Evolutionary conservation across 2,888 invertebrate species (phyloP).

Genomic region (Celastrina argiolus): DNA sequence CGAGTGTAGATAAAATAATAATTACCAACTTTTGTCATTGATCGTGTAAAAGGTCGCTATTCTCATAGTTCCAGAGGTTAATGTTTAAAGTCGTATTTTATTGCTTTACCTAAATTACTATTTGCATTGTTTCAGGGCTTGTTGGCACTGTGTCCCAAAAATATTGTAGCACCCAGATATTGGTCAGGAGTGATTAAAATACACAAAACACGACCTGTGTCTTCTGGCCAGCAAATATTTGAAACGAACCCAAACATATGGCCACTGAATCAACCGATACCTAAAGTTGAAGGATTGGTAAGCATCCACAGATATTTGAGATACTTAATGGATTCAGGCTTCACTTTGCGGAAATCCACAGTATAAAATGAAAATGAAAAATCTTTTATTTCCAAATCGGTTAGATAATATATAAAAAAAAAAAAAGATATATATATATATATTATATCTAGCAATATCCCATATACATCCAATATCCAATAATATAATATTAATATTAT

Average conservation of each 20-base stretch:
- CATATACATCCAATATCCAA: too few species aligned
- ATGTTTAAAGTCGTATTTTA: slow-evolving; percentile 7
- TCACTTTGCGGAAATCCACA: too few species aligned
- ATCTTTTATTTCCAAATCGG: too few species aligned
- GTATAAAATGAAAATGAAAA: too few species aligned
- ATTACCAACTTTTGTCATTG: not conserved
- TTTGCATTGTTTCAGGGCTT: slow-evolving; percentile 61
- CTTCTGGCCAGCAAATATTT: slow-evolving; percentile 78
- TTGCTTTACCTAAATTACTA: too few species aligned
- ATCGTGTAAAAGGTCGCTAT: not conserved
- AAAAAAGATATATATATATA: too few species aligned
- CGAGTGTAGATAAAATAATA: not conserved
- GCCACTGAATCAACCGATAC: slow-evolving; percentile 71
- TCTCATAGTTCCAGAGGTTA: not conserved
- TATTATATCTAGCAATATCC: too few species aligned
- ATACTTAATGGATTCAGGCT: too few species aligned
- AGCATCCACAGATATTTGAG: slow-evolving; percentile 9
- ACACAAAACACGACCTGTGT: slow-evolving; percentile 70
- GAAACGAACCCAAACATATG: slow-evolving; percentile 78
- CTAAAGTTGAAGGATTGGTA: slow-evolving; percentile 36
- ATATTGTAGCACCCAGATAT: slow-evolving; percentile 52
- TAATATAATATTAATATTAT: too few species aligned
- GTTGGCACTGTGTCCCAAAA: slow-evolving; percentile 65
- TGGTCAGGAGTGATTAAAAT: slow-evolving; percentile 60
- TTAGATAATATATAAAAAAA: too few species aligned